Percentiles rank a stretch among this genome's conserved stretches.
Evolutionary conservation across 2,888 invertebrate species (phyloP).

Genomic region (Eurytoma californica): DNA sequence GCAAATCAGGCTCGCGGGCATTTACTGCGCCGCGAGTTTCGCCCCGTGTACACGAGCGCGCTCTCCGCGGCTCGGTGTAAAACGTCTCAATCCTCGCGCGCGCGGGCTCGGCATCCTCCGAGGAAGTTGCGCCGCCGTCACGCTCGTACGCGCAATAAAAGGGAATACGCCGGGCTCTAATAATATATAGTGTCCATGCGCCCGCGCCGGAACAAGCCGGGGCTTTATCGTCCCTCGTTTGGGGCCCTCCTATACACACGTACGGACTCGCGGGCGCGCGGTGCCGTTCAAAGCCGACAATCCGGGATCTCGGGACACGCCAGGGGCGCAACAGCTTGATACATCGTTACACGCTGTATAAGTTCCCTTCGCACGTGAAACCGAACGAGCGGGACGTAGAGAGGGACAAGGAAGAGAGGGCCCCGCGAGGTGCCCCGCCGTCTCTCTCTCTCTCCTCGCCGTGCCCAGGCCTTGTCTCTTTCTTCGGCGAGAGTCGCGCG

Average conservation of each 20-base stretch:
- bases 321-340: constrained; percentile 75
- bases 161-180: constrained; percentile 62
- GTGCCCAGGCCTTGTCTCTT: neutral
- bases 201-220: constrained; percentile 65
- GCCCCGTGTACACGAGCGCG: constrained; percentile 1
- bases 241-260: constrained; percentile 64
- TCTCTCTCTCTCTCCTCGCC: constrained; percentile 31
- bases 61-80: constrained; percentile 34
- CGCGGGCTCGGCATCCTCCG: neutral
- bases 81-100: constrained; percentile 60
- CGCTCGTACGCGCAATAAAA: constrained; percentile 58
- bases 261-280: constrained; percentile 68
- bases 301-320: constrained; percentile 72
- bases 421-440: constrained; percentile 49
- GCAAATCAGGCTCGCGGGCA: constrained; percentile 54
- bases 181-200: constrained; percentile 74
- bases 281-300: constrained; percentile 71
- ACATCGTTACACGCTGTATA: constrained; percentile 74
- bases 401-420: constrained; percentile 28
- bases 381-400: constrained; percentile 13
- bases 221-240: constrained; percentile 72
- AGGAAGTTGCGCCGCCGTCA: constrained; percentile 50
- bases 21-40: constrained; percentile 44
- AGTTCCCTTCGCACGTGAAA: constrained; percentile 63
- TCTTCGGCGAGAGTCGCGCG: constrained; percentile 17